A percentile compares a stretch with the other conserved stretches of the same genome.
Conservation (phyloP, 2,797 vertebrate genomes). For the Borostomias antarcticus region DNA sequence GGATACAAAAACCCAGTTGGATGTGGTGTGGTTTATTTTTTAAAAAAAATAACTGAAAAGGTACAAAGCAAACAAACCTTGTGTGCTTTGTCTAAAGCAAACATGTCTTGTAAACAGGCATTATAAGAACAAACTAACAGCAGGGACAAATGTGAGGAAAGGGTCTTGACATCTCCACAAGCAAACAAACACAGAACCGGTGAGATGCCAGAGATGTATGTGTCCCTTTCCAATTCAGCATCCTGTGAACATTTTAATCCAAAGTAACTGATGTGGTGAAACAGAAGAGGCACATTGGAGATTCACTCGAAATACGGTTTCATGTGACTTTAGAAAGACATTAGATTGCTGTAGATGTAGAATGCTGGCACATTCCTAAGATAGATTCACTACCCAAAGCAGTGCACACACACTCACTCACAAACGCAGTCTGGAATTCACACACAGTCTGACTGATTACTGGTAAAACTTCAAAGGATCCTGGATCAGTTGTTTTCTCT, state of each 20-base stretch:
- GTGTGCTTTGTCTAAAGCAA: not conserved
- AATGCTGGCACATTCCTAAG: not conserved
- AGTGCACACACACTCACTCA: not conserved
- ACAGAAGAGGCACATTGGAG: no score
- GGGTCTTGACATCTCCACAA: not conserved
- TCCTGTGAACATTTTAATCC: no score
- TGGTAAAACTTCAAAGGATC: slow-evolving; percentile 47
- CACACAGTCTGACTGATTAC: slow-evolving; percentile 25
- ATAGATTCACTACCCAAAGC: not conserved
- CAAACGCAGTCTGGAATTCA: slow-evolving; percentile 18
- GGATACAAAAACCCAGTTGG: not conserved
- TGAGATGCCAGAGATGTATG: no score
- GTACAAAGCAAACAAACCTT: not conserved
- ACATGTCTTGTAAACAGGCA: not conserved
- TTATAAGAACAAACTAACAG: not conserved
- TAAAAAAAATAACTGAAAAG: not conserved
- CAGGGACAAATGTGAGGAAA: not conserved
- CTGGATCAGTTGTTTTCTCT: slow-evolving; percentile 41
- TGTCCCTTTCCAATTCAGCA: no score
- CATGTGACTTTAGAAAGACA: no score
- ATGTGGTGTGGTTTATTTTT: not conserved
- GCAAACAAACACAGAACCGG: not conserved
- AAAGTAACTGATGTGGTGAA: no score
- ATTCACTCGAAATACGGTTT: no score
- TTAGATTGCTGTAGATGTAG: not conserved